Conservation (phyloP, 2,797 vertebrate species). For the Sciaenops ocellatus region DNA sequence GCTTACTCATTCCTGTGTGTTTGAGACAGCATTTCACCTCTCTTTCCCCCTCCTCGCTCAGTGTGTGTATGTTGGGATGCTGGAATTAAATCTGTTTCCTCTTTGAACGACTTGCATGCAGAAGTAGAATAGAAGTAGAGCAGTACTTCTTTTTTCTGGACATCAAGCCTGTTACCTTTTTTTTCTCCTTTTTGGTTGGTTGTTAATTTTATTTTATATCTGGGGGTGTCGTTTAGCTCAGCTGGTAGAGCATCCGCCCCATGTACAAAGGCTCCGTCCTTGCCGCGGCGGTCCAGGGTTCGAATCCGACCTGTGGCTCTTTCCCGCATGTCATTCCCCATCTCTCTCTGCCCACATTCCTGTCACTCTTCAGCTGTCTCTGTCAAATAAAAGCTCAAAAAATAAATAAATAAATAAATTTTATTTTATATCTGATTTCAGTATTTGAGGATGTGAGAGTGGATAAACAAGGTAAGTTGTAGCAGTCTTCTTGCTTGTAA, state of each 20-base stretch:
- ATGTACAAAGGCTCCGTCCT: too few species aligned
- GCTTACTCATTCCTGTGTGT: slow-evolving; percentile 66
- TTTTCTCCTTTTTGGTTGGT: slow-evolving; percentile 63
- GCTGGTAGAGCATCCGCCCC: too few species aligned
- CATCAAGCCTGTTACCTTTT: slow-evolving; percentile 48
- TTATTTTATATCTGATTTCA: slow-evolving; percentile 88
- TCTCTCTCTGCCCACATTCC: too few species aligned
- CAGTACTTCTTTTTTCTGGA: slow-evolving; percentile 48
- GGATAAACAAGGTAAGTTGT: slow-evolving; percentile 86
- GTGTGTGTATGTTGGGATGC: slow-evolving; percentile 82
- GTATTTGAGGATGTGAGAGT: slow-evolving; percentile 84
- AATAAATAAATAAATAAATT: too few species aligned
- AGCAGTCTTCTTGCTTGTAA: slow-evolving; percentile 77
- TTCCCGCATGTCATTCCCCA: too few species aligned
- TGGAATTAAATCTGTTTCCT: slow-evolving; percentile 76
- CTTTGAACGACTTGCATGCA: slow-evolving; percentile 75
- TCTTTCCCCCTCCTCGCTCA: slow-evolving; percentile 32
- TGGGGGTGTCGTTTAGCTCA: too few species aligned
- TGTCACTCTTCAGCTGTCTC: too few species aligned
- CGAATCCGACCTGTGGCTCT: too few species aligned
- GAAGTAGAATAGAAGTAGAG: slow-evolving; percentile 71
- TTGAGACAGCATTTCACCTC: slow-evolving; percentile 60
- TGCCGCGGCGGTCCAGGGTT: too few species aligned
- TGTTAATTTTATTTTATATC: slow-evolving; percentile 86
- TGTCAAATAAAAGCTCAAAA: too few species aligned